Conservation (phyloP, 2,888 invertebrate species). For the Netelia melanura region DNA sequence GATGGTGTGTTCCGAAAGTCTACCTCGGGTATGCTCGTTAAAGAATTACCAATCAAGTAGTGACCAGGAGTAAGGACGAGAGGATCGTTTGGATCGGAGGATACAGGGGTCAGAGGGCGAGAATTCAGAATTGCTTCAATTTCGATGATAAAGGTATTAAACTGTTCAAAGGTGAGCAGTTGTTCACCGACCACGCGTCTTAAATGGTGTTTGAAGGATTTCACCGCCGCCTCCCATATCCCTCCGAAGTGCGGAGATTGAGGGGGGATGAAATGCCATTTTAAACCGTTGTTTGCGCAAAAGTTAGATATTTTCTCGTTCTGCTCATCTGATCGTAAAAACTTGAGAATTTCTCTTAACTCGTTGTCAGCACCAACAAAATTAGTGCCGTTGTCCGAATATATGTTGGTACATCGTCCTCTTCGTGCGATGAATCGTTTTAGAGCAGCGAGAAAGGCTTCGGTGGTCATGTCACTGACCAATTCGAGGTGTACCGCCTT, state of each 20-base stretch:
- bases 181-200: conserved; percentile 57
- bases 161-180: conserved; percentile 68
- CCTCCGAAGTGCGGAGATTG: conserved; percentile 72
- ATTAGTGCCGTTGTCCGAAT: neutral
- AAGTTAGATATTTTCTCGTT: neutral
- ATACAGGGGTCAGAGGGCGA: conserved; percentile 18
- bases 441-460: neutral
- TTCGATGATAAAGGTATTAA: conserved; percentile 53
- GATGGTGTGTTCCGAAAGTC: conserved; percentile 37
- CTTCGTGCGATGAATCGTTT: neutral
- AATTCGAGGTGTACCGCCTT: conserved; percentile 11
- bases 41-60: conserved; percentile 62
- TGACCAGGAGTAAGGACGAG: conserved; percentile 53
- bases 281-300: conserved; percentile 56
- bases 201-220: conserved; percentile 65
- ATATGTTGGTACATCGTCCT: neutral
- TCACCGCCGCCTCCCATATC: conserved; percentile 70
- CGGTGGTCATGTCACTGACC: conserved; percentile 20
- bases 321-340: neutral
- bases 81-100: conserved; percentile 49
- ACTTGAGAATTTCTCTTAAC: neutral
- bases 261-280: conserved; percentile 74
- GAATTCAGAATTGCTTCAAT: too few species aligned
- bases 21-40: conserved; percentile 60
- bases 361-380: conserved; percentile 2